Evolutionary conservation across 1,140 invertebrate species (phyloP).

Genomic region (Anastatus disparis): DNA sequence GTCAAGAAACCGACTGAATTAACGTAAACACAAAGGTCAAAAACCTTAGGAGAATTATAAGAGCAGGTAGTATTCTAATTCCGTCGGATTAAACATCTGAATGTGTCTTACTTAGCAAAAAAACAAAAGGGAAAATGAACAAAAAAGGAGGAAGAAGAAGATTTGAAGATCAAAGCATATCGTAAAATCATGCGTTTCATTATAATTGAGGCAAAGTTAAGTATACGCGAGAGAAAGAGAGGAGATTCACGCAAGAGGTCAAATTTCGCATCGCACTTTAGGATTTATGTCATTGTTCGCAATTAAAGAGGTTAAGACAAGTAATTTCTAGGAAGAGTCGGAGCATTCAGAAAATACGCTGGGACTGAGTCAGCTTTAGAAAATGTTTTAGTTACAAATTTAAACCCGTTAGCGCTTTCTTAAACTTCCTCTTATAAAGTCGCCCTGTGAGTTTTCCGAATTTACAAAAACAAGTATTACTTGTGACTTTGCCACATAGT

Average conservation of each 20-base stretch:
- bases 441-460: constrained; percentile 4
- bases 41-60: no score
- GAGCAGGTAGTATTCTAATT: not conserved
- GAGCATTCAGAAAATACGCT: no score
- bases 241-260: no score
- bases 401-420: constrained; percentile 9
- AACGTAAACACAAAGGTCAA: no score
- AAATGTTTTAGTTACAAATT: constrained; percentile 16
- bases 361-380: constrained; percentile 9
- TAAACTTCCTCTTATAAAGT: not conserved
- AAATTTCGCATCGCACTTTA: no score
- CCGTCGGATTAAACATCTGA: no score
- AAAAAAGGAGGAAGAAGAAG: no score
- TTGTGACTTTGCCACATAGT: not conserved
- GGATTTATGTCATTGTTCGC: constrained; percentile 18
- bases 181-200: constrained; percentile 1
- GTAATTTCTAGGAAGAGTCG: constrained; percentile 2
- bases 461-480: not conserved
- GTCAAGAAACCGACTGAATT: no score
- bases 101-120: no score
- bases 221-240: no score
- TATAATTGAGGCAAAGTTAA: not conserved
- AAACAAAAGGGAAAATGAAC: no score
- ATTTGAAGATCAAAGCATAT: not conserved
- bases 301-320: constrained; percentile 9